A percentile compares a stretch with the other conserved stretches of the same genome.
These are phyloP conservation scores for Thysanoteuthis rhombus DNA, from an alignment of 2,888 invertebrate genomes.

Conservation along the genomic window DNA sequence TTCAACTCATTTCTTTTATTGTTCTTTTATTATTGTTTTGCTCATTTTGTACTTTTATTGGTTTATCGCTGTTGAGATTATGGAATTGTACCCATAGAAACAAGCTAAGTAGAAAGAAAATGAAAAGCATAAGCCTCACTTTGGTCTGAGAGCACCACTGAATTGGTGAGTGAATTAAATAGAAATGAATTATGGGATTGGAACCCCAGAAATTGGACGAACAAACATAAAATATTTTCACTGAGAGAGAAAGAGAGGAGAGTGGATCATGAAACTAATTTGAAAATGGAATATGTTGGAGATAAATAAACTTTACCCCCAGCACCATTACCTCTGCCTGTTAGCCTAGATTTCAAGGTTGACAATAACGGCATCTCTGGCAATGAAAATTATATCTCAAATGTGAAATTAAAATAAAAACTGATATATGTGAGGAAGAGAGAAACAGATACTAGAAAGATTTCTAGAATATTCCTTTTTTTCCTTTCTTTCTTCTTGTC, in stretches of 20 bases:
- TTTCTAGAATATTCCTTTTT: no score
- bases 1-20: neutral
- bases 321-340: neutral
- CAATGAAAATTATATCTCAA: neutral
- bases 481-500: no score
- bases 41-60: neutral
- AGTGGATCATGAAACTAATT: neutral
- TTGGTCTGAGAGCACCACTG: neutral
- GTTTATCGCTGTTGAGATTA: neutral
- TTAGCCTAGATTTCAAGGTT: neutral
- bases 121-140: neutral
- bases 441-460: no score
- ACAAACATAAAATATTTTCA: neutral
- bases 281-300: neutral
- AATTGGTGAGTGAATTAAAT: neutral
- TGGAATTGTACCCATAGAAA: neutral
- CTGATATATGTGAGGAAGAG: no score
- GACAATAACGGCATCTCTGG: neutral
- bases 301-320: neutral
- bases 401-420: neutral
- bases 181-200: conserved; percentile 12
- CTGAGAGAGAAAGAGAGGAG: neutral
- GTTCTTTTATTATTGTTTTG: neutral
- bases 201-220: neutral
- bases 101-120: neutral